Evolutionary conservation across 2,888 invertebrate species (phyloP), one percentile per base, ranked within the genome.

Genomic region (Athrips mouffetella): DNA sequence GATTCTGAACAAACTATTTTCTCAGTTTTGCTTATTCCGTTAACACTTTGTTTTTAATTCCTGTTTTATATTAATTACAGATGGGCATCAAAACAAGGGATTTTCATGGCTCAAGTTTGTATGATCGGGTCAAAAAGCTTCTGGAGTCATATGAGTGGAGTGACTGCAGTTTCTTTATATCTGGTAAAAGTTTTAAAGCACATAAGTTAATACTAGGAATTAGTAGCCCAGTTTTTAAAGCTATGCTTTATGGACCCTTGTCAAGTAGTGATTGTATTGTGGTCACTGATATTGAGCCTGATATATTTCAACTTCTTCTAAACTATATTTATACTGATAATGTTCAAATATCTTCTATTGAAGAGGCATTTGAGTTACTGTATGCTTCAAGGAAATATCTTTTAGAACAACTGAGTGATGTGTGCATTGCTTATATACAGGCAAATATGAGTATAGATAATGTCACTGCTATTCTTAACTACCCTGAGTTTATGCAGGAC

Each of bases 361-460:
- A 89, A 59, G 89, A 91, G 73, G 92, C 92, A 27, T 91, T 91
- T 86, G 89, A 89, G 58, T 70, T 92, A 51, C 74, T 91, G 40
- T 92, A 92, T 79, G 90, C 91, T n/a, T 89, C 91, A 21, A 90
- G 91, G 61, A 93, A 92, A 73, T 93, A 93, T 71, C 77, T 92
- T 63, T 65, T 93, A 30, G 87, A 89, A 52, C 81, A 88, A 60
- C 73, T 91, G 39, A 75, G 76, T 50, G 77, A 87, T 30, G 63
- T 80, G 47, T 92, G 91, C 64, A 71, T 89, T 50, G 67, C 80
- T 45, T 91, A 89, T 60, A 87, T 92, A 48, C 70, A 84, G 60
- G 75, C 80, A 42, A 89, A 91, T 65, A 73, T 91, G 29, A 89
- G 86, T 66, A 84, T 91, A 58, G 88, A 86, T 54, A 91, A 90